These are phyloP conservation scores for Orientallactaga sibirica DNA, from an alignment of 2,797 vertebrate genomes.

Conservation along the genomic window DNA sequence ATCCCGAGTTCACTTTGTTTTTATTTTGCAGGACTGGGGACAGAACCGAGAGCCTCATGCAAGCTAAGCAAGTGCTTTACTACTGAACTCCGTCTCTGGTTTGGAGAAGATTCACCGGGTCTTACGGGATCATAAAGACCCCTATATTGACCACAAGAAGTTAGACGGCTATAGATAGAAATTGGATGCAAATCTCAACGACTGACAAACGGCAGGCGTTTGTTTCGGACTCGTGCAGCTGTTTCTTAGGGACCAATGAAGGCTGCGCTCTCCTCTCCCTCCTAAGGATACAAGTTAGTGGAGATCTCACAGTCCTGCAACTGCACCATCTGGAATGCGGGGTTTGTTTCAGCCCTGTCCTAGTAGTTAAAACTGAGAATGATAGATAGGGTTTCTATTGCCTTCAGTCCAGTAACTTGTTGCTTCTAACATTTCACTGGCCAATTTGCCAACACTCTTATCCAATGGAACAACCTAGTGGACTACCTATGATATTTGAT, in stretches of 20 bases:
- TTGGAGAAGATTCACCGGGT: not conserved
- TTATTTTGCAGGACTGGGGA: not conserved
- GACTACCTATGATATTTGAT: not conserved
- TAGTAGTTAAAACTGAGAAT: not conserved
- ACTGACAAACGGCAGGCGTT: not conserved
- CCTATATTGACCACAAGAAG: not conserved
- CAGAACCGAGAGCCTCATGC: not conserved
- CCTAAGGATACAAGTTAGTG: too few relatives aligned
- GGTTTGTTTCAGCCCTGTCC: not conserved
- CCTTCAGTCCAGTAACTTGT: not conserved
- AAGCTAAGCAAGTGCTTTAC: not conserved
- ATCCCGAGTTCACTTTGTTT: conserved; percentile 5
- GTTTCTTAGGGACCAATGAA: not conserved
- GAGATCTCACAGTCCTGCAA: not conserved
- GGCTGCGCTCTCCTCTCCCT: not conserved
- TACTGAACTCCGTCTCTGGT: not conserved
- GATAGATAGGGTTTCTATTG: not conserved
- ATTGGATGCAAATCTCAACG: not conserved
- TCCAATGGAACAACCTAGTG: not conserved
- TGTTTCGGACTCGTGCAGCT: not conserved
- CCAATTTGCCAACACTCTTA: not conserved
- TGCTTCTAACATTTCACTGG: not conserved
- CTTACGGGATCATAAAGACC: not conserved
- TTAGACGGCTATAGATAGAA: not conserved
- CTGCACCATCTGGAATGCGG: not conserved